A percentile compares a stretch with the other conserved stretches of the same genome.
phyloP scores from a whole-genome alignment of 2,888 invertebrate species.

The Thelaira solivaga region DNA sequence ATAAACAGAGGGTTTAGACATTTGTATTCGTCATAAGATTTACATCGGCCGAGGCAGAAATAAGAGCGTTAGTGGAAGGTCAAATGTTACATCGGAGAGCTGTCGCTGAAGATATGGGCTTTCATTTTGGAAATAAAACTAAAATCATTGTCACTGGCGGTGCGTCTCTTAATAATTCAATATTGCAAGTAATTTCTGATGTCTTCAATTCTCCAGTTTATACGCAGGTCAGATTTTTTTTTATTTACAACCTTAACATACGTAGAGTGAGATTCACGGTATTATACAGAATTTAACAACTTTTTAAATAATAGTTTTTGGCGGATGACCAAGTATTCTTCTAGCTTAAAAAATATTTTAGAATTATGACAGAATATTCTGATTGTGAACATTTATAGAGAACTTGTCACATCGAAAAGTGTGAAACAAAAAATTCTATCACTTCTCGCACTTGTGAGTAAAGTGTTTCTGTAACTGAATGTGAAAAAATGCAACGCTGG shows the following conservation, averaged over 20 bases:
- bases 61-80: slow-evolving; percentile 93
- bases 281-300: too few relatives aligned
- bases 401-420: too few relatives aligned
- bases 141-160: slow-evolving; percentile 96
- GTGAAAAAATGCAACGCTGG: too few relatives aligned
- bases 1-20: not conserved
- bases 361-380: too few relatives aligned
- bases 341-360: too few relatives aligned
- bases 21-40: slow-evolving; percentile 67
- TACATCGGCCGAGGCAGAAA: slow-evolving; percentile 84
- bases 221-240: slow-evolving; percentile 80
- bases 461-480: too few relatives aligned
- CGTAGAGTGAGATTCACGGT: too few relatives aligned
- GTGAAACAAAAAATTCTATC: too few relatives aligned
- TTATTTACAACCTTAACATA: not conserved
- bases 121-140: slow-evolving; percentile 81
- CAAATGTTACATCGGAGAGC: slow-evolving; percentile 91
- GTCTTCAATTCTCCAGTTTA: slow-evolving; percentile 95
- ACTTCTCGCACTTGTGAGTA: too few relatives aligned
- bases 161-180: slow-evolving; percentile 89
- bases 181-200: slow-evolving; percentile 93
- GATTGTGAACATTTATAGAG: too few relatives aligned
- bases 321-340: too few relatives aligned
- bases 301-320: too few relatives aligned
- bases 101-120: slow-evolving; percentile 90